Conservation (phyloP, 64 coral and sea anemone species). For the Astreopora myriophthalma region DNA sequence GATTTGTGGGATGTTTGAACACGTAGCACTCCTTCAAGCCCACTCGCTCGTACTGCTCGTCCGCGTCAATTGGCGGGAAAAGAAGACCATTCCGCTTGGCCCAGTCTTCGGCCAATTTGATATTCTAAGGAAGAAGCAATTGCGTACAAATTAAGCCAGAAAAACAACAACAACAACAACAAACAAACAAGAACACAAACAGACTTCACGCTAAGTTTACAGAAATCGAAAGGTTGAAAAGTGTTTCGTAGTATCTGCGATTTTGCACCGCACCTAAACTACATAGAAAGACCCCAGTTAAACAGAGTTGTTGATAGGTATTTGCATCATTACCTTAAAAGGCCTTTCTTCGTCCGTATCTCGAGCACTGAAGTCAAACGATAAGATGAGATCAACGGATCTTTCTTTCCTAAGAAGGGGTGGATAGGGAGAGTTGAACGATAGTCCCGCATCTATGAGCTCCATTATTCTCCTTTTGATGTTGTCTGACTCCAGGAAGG, state of each 20-base stretch:
- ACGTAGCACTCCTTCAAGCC: constrained; percentile 42
- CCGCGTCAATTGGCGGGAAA: constrained; percentile 30
- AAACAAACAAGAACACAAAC: neutral
- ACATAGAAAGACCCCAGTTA: no score
- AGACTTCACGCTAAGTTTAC: neutral
- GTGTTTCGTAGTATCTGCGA: no score
- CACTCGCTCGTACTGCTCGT: neutral
- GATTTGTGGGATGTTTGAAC: neutral
- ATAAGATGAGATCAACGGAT: constrained; percentile 44
- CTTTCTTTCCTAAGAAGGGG: constrained; percentile 42
- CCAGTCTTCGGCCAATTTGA: constrained; percentile 38
- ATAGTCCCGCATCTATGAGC: constrained; percentile 37
- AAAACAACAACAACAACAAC: neutral
- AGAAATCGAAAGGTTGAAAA: no score
- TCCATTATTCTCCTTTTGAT: constrained; percentile 21
- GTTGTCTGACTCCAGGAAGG: neutral
- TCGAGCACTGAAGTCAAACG: constrained; percentile 45
- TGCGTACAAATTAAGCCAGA: neutral
- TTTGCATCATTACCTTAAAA: constrained; percentile 15
- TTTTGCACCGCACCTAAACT: no score
- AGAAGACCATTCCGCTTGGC: constrained; percentile 5
- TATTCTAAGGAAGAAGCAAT: neutral
- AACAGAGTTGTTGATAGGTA: neutral
- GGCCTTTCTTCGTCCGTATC: constrained; percentile 28
- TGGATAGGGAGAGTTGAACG: constrained; percentile 53